phyloP scores from a whole-genome alignment of 64 coral and sea anemone species.

The Pocillopora verrucosa region DNA sequence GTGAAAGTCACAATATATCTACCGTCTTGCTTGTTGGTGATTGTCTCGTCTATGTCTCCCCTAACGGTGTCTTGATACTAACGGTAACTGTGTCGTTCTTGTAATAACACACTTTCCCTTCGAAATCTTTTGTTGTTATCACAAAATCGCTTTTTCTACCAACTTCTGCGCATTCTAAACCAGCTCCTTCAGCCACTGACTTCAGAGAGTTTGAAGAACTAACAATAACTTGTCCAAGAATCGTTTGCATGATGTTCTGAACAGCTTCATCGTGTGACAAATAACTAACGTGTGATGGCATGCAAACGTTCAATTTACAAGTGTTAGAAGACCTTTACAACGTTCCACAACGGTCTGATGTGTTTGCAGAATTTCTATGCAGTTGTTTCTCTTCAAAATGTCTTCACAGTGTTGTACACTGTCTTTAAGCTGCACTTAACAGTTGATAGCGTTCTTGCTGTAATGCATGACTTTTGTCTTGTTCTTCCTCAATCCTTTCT shows the following conservation, averaged over 20 bases:
- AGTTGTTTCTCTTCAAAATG: not conserved
- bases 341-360: not conserved
- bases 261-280: not conserved
- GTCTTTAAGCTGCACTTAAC: not conserved
- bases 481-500: slow-evolving; percentile 38
- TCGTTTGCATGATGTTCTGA: not conserved
- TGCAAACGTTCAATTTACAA: not conserved
- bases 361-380: not conserved
- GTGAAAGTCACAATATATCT: not conserved
- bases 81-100: not conserved
- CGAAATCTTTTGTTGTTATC: not conserved
- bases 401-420: not conserved
- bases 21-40: not conserved
- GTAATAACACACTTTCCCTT: not conserved
- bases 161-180: not conserved
- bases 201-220: not conserved
- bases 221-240: not conserved
- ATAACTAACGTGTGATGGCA: not conserved
- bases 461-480: slow-evolving; percentile 2
- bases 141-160: not conserved
- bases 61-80: not conserved
- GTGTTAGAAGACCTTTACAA: not conserved
- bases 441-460: not conserved
- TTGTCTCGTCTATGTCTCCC: not conserved
- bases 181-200: not conserved